Evolutionary conservation across 1,140 invertebrate genomes (phyloP).

Genomic region (Leptinotarsa texana): DNA sequence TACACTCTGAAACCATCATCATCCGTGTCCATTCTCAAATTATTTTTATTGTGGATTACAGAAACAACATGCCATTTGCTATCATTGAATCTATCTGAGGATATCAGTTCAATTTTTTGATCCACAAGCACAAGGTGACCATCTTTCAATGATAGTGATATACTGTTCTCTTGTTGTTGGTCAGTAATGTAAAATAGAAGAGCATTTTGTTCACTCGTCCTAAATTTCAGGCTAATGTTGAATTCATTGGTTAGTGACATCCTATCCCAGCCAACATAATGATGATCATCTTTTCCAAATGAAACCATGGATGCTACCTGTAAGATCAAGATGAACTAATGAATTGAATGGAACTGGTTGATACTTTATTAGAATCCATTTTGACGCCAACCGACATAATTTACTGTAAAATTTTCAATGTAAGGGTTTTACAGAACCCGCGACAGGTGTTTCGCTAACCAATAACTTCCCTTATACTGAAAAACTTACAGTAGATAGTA

Average conservation of each 20-base stretch:
- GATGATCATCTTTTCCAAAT: slow-evolving; percentile 61
- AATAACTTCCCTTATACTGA: too few relatives aligned
- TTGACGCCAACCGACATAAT: too few relatives aligned
- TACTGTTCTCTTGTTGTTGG: slow-evolving; percentile 64
- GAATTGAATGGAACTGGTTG: too few relatives aligned
- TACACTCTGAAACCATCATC: slow-evolving; percentile 73
- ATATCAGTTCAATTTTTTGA: slow-evolving; percentile 65
- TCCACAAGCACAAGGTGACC: slow-evolving; percentile 74
- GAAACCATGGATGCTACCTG: slow-evolving; percentile 62
- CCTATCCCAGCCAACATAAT: slow-evolving; percentile 68
- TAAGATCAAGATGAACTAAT: not conserved
- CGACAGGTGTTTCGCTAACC: too few relatives aligned
- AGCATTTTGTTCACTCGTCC: slow-evolving; percentile 75
- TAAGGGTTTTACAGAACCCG: too few relatives aligned
- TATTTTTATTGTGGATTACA: slow-evolving; percentile 69
- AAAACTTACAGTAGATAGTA: too few relatives aligned
- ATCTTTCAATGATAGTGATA: slow-evolving; percentile 70
- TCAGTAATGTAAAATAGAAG: slow-evolving; percentile 77
- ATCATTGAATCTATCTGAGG: slow-evolving; percentile 77
- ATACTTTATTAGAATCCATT: too few relatives aligned
- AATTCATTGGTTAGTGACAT: slow-evolving; percentile 63
- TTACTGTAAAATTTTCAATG: too few relatives aligned
- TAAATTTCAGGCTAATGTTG: slow-evolving; percentile 88
- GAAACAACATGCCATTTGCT: slow-evolving; percentile 92
- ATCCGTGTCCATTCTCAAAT: slow-evolving; percentile 79